Percentiles rank a stretch among this genome's conserved stretches.
phyloP scores from a whole-genome alignment of 2,888 invertebrate genomes.

The Eupithecia abbreviata region DNA sequence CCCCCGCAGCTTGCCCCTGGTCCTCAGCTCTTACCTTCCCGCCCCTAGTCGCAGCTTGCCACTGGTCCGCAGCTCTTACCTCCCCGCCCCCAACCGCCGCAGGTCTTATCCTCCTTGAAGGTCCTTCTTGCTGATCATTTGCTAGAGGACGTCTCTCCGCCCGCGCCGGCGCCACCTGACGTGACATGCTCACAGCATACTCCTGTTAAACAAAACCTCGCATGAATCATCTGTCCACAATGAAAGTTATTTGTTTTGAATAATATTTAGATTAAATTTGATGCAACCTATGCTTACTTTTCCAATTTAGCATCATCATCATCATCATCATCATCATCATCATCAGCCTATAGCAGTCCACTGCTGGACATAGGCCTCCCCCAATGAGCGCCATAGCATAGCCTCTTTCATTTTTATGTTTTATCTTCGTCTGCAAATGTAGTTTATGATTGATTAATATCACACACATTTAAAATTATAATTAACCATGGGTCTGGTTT shows the following conservation, averaged over 20 bases:
- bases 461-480: background rate
- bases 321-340: too few species aligned
- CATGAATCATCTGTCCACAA: background rate
- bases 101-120: background rate
- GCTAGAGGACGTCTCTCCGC: background rate
- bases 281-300: too few species aligned
- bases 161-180: conserved; percentile 75
- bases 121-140: background rate
- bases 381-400: too few species aligned
- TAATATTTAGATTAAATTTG: too few species aligned
- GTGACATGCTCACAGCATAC: conserved; percentile 89
- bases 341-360: too few species aligned
- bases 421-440: too few species aligned
- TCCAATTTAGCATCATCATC: too few species aligned
- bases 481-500: background rate
- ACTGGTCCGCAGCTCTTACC: background rate
- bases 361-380: too few species aligned
- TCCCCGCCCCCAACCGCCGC: background rate
- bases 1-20: too few species aligned
- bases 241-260: too few species aligned
- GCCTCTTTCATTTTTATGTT: too few species aligned
- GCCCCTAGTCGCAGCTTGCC: background rate
- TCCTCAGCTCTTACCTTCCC: background rate
- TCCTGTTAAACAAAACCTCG: conserved; percentile 80
- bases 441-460: background rate